Conservation (phyloP, 2,888 invertebrate genomes). For the Aproaerema taeniolella region DNA sequence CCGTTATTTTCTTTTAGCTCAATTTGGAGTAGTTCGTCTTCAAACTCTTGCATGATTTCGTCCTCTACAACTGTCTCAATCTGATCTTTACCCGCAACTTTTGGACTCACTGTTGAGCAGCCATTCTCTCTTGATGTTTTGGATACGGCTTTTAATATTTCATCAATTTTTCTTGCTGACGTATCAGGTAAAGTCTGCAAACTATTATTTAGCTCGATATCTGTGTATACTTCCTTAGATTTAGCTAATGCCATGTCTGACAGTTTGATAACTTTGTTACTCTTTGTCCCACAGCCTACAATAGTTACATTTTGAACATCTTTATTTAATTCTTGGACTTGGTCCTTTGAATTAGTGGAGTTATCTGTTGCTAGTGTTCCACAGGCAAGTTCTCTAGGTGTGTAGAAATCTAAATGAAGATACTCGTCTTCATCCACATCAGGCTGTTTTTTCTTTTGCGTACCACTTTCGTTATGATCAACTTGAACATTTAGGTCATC, state of each 20-base stretch:
- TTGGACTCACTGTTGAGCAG: not conserved
- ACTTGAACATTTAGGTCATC: too few relatives aligned
- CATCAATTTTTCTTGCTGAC: not conserved
- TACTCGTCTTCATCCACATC: not conserved
- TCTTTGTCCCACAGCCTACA: constrained; percentile 35
- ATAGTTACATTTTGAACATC: not conserved
- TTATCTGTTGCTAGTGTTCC: too few relatives aligned
- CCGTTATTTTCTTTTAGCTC: constrained; percentile 14
- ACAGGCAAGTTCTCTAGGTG: not conserved
- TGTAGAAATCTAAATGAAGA: not conserved
- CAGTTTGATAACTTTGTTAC: constrained; percentile 42
- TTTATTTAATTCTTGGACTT: too few relatives aligned
- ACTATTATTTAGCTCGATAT: constrained; percentile 24
- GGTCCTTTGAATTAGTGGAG: too few relatives aligned
- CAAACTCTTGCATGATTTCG: constrained; percentile 19
- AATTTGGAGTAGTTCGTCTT: constrained; percentile 10
- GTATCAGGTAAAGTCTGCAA: not conserved
- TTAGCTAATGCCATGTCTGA: constrained; percentile 31
- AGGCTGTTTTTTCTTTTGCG: not conserved
- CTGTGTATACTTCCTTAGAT: constrained; percentile 32
- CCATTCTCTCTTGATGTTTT: too few relatives aligned
- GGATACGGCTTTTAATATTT: not conserved
- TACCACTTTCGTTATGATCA: too few relatives aligned
- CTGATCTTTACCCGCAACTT: constrained; percentile 2
- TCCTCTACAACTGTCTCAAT: too few relatives aligned